phyloP scores from a whole-genome alignment of 2,888 invertebrate species.

The Ectropis crepuscularia region DNA sequence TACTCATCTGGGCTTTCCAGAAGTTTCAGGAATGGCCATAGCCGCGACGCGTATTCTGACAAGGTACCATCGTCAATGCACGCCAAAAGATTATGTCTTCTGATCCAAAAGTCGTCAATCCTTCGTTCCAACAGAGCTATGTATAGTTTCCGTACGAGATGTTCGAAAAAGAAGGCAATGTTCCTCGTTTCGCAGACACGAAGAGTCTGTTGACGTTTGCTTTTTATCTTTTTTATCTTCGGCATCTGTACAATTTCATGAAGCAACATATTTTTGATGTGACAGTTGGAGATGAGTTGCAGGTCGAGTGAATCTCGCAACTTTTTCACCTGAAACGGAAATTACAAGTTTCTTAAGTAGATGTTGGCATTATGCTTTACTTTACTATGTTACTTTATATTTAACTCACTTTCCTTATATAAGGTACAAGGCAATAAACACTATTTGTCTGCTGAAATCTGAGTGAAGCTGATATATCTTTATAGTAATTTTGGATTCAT shows the following conservation, averaged over 20 bases:
- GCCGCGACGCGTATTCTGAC: slow-evolving; percentile 52
- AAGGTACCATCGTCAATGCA: slow-evolving; percentile 45
- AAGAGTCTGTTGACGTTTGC: slow-evolving; percentile 51
- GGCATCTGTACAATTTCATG: slow-evolving; percentile 57
- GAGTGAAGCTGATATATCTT: no score
- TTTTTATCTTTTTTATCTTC: not conserved
- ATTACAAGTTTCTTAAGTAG: not conserved
- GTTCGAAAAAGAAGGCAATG: slow-evolving; percentile 59
- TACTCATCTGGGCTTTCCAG: slow-evolving; percentile 53
- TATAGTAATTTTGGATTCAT: no score
- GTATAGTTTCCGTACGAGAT: slow-evolving; percentile 71
- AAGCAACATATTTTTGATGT: slow-evolving; percentile 82
- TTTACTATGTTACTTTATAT: no score
- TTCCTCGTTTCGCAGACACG: slow-evolving; percentile 59
- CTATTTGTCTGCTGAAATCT: no score
- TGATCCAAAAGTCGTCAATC: slow-evolving; percentile 81
- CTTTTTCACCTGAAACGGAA: slow-evolving; percentile 74
- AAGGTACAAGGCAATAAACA: no score
- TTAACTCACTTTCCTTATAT: no score
- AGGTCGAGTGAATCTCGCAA: slow-evolving; percentile 74
- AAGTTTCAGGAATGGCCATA: slow-evolving; percentile 52
- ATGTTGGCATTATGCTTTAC: no score
- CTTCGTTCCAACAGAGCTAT: slow-evolving; percentile 52
- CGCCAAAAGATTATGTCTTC: slow-evolving; percentile 70
- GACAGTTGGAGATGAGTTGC: slow-evolving; percentile 81